Evolutionary conservation across 2,113 vertebrate species (phyloP), one percentile per base, ranked within the genome.

Genomic region (Cynopterus brachyotis): DNA sequence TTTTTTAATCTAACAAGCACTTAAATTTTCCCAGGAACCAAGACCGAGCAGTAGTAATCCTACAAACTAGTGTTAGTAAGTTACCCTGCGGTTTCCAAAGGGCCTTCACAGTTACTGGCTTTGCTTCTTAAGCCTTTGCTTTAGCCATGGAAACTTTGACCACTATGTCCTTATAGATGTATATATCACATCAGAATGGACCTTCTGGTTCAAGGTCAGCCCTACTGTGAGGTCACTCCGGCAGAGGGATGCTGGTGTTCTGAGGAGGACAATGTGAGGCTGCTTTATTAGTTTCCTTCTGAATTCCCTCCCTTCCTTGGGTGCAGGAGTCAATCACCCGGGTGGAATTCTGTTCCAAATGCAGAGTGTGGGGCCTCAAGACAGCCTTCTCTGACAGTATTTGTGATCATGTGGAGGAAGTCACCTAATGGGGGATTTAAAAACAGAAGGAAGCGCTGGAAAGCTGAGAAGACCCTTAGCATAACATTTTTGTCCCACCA

Each of bases 1-100:
- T 94, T 97, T 93, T 59, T 81, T 62, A 81, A 81, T 84, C 76
- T 96, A 93, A 80, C 28, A 88, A 47, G 47, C 60, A 75, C 91
- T 95, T 88, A 88, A 17, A 92, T 73, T 95, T 97, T 93, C 92
- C 72, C 47, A 67, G 45, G 53, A 96, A 93, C 53, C 53, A 67
- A 66, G 84, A 94, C 84, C 78, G 45, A 88, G 62, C 35, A 40
- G 30, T 30, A 75, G 69, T 69, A 55, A 70, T 55, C 45, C 69
- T 94, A 67, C 53, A 83, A 96, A 69, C 7, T 62, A 50, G 42
- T 12, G 16, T 64, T 69, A 75, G 67, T 62, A 88, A 94, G 75
- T 92, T 42, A 69, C 37, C 69, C n/a, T 53, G 9, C 9, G n/a
- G 22, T 94, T 95, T 89, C 69, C 72, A 82, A 82, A 69, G 11